These are phyloP conservation scores for Dastarcus helophoroides DNA, from an alignment of 2,888 invertebrate species.

Conservation along the genomic window DNA sequence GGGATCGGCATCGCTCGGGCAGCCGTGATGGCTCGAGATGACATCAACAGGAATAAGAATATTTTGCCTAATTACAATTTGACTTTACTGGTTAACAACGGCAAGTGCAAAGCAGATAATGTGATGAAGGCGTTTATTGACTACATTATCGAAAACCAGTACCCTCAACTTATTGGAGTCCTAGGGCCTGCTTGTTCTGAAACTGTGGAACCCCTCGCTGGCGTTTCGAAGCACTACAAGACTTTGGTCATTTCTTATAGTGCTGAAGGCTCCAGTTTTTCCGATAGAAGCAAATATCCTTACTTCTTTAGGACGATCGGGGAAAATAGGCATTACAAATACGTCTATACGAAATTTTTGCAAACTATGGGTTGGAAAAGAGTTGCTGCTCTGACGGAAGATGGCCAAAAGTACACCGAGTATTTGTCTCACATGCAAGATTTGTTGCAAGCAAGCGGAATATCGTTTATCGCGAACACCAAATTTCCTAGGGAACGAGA, in stretches of 20 bases:
- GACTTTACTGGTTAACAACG: constrained; percentile 46
- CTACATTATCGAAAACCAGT: constrained; percentile 45
- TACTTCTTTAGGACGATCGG: constrained; percentile 73
- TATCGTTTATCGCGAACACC: constrained; percentile 53
- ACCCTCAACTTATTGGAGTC: constrained; percentile 54
- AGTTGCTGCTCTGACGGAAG: constrained; percentile 66
- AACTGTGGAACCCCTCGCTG: constrained; percentile 68
- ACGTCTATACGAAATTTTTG: constrained; percentile 53
- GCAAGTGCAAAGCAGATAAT: constrained; percentile 57
- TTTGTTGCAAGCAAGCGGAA: constrained; percentile 48
- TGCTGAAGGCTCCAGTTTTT: constrained; percentile 63
- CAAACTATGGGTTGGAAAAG: constrained; percentile 53
- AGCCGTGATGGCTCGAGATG: constrained; percentile 49
- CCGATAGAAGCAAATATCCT: constrained; percentile 57
- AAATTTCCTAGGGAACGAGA: constrained; percentile 54
- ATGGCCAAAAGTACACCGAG: constrained; percentile 67
- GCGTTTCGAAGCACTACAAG: constrained; percentile 60
- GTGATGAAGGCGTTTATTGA: constrained; percentile 68
- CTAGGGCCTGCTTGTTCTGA: constrained; percentile 73
- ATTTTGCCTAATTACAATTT: constrained; percentile 51
- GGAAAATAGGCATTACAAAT: constrained; percentile 59
- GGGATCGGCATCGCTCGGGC: constrained; percentile 50
- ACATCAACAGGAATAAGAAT: constrained; percentile 47
- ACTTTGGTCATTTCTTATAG: constrained; percentile 67
- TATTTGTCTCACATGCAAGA: constrained; percentile 62